Evolutionary conservation across 2,797 vertebrate species (phyloP).

Genomic region (Scyliorhinus canicula): DNA sequence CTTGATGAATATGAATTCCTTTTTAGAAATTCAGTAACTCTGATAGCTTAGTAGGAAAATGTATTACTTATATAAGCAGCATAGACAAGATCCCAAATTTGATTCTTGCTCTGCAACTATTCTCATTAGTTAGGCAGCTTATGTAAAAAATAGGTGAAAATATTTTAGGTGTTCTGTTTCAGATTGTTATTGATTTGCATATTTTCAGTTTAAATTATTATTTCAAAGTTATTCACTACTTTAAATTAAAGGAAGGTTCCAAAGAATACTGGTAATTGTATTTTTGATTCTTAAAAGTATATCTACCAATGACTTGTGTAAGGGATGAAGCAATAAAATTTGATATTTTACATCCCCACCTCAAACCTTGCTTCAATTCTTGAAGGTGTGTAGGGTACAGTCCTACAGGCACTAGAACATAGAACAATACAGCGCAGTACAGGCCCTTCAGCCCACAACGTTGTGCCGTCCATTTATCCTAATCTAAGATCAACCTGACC

Average conservation of each 20-base stretch:
- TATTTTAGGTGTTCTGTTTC: neutral
- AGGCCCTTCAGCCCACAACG: too few species aligned
- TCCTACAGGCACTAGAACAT: too few species aligned
- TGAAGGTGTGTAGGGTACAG: too few species aligned
- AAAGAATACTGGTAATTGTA: neutral
- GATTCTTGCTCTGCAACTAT: neutral
- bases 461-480: too few species aligned
- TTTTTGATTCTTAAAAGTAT: neutral
- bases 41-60: neutral
- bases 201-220: neutral
- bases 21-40: neutral
- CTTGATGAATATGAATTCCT: neutral
- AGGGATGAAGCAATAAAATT: neutral
- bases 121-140: neutral
- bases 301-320: neutral
- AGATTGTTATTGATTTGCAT: neutral
- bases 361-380: neutral
- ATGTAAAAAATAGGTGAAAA: neutral
- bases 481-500: too few species aligned
- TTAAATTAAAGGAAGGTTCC: neutral
- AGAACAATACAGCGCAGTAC: too few species aligned
- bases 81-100: neutral
- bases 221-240: neutral
- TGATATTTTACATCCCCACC: neutral
- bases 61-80: neutral